These are phyloP conservation scores for Leptothorax acervorum DNA, from an alignment of 2,888 invertebrate genomes.

Conservation along the genomic window DNA sequence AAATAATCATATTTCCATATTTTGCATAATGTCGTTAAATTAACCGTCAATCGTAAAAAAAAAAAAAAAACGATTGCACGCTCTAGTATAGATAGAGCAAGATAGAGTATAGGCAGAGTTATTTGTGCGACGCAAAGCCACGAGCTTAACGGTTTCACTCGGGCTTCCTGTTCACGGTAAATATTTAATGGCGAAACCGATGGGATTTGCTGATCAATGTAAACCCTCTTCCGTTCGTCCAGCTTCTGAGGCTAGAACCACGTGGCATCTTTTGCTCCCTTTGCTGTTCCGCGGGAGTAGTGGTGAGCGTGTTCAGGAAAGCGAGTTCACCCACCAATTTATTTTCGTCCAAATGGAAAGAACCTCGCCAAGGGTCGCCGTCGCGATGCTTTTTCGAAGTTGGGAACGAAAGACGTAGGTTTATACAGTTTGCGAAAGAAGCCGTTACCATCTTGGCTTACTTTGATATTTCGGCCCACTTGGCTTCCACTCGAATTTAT, in stretches of 20 bases:
- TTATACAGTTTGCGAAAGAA: conserved; percentile 47
- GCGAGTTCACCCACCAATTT: conserved; percentile 64
- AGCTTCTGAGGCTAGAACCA: conserved; percentile 58
- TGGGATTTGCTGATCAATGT: conserved; percentile 76
- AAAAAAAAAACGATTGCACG: neutral
- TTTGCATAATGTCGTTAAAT: conserved; percentile 8
- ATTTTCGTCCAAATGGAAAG: conserved; percentile 67
- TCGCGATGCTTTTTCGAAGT: conserved; percentile 52
- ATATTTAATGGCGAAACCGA: conserved; percentile 78
- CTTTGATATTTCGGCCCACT: conserved; percentile 72
- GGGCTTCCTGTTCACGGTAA: conserved; percentile 67
- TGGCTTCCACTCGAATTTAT: conserved; percentile 72
- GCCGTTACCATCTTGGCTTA: conserved; percentile 40
- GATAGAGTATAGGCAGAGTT: neutral
- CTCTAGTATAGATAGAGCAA: neutral
- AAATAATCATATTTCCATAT: neutral
- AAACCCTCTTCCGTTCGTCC: conserved; percentile 71
- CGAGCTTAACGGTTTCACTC: conserved; percentile 62
- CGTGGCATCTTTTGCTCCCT: conserved; percentile 51
- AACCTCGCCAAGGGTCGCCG: conserved; percentile 58
- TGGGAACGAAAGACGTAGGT: conserved; percentile 45
- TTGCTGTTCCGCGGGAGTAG: conserved; percentile 27
- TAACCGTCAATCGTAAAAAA: neutral
- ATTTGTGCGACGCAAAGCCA: conserved; percentile 32
- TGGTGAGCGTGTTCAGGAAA: conserved; percentile 28